Percentiles rank a stretch among this genome's conserved stretches.
These are phyloP conservation scores for Epicauta chinensis DNA, from an alignment of 1,140 invertebrate genomes.

Conservation along the genomic window DNA sequence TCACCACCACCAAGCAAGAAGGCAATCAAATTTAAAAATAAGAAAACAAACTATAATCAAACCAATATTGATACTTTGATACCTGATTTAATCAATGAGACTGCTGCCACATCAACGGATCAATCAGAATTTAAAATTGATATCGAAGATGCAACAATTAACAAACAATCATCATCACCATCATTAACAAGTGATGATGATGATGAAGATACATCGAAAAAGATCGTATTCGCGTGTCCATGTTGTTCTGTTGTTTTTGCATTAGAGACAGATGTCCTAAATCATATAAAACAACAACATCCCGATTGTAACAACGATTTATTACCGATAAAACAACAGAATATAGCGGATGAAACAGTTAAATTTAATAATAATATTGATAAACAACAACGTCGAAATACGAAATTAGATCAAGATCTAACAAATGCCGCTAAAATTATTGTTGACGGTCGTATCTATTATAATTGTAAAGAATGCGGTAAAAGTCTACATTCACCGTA, in stretches of 20 bases:
- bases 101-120: neutral
- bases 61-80: slow-evolving; percentile 3
- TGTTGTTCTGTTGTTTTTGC: slow-evolving; percentile 36
- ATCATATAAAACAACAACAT: slow-evolving; percentile 36
- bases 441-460: slow-evolving; percentile 46
- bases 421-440: slow-evolving; percentile 43
- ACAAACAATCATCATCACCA: neutral
- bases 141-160: slow-evolving; percentile 1
- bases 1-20: neutral
- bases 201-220: no score
- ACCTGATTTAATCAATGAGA: neutral
- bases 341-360: no score
- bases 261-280: slow-evolving; percentile 34
- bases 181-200: no score
- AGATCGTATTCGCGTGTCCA: slow-evolving; percentile 24
- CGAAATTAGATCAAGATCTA: slow-evolving; percentile 40
- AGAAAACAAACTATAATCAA: slow-evolving; percentile 2
- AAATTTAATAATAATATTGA: slow-evolving; percentile 3
- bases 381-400: slow-evolving; percentile 26
- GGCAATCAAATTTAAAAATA: neutral
- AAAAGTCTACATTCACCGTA: slow-evolving; percentile 55
- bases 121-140: slow-evolving; percentile 8
- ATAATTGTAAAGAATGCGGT: slow-evolving; percentile 52
- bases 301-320: slow-evolving; percentile 23
- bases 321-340: neutral